Percentiles rank a stretch among this genome's conserved stretches.
Conservation (phyloP, 2,113 vertebrate genomes). For the Motacilla tschutschensis region DNA sequence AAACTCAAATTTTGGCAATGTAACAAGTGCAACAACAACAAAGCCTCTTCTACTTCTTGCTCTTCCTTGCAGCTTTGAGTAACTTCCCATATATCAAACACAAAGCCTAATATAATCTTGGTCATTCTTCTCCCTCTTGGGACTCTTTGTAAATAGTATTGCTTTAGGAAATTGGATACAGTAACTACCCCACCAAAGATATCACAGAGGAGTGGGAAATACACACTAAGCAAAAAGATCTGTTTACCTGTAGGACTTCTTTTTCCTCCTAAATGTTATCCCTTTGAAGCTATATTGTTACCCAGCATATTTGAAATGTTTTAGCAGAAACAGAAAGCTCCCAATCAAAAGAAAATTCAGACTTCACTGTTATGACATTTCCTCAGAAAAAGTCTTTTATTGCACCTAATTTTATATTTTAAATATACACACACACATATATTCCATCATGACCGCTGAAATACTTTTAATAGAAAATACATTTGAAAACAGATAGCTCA, state of each 20-base stretch:
- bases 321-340: not conserved
- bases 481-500: not conserved
- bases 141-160: conserved; percentile 29
- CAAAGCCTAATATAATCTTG: conserved; percentile 11
- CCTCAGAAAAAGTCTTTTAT: not conserved
- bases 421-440: rapidly evolving
- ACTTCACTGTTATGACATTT: not conserved
- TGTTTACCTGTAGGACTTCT: not conserved
- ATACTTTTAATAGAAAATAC: not conserved
- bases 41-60: conserved; percentile 18
- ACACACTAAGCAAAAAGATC: not conserved
- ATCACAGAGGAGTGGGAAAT: not conserved
- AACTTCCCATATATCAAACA: conserved; percentile 53
- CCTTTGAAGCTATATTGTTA: not conserved
- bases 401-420: not conserved
- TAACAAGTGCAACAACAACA: conserved; percentile 57
- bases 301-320: not conserved
- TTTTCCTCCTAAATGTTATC: not conserved
- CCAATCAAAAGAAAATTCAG: not conserved
- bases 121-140: conserved; percentile 23
- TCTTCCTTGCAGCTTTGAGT: conserved; percentile 46
- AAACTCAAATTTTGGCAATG: conserved; percentile 51
- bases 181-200: not conserved
- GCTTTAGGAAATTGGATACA: conserved; percentile 18
- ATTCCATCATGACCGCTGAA: not conserved